Percentiles rank a stretch among this genome's conserved stretches.
Evolutionary conservation across 2,888 invertebrate species (phyloP).

Genomic region (Ormyrus nitidulus): DNA sequence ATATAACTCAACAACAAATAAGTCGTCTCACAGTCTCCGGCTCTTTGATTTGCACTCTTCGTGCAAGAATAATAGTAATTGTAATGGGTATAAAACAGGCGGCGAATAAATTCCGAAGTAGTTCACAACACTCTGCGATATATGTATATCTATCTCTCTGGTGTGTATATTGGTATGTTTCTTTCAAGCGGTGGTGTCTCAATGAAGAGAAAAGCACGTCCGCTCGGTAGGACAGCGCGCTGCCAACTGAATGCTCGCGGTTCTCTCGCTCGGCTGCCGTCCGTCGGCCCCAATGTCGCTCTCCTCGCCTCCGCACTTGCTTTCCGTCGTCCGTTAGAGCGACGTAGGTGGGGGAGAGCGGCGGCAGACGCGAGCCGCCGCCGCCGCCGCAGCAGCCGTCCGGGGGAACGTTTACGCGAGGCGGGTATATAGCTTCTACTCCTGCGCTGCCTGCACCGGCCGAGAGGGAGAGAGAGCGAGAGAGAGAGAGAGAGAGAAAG

Average conservation of each 20-base stretch:
- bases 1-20: too few relatives aligned
- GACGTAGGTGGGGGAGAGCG: slow-evolving; percentile 38
- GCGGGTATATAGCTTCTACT: slow-evolving; percentile 54
- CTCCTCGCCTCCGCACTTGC: slow-evolving; percentile 10
- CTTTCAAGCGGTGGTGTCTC: too few relatives aligned
- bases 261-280: slow-evolving; percentile 37
- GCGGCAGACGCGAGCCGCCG: not conserved
- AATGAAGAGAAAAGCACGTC: slow-evolving; percentile 52
- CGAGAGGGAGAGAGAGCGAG: not conserved
- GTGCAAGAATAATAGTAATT: too few relatives aligned
- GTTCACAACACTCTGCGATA: slow-evolving; percentile 30
- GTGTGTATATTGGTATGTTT: not conserved
- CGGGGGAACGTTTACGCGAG: slow-evolving; percentile 61
- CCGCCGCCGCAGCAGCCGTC: slow-evolving; percentile 14
- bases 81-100: too few relatives aligned
- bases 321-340: slow-evolving; percentile 35
- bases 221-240: slow-evolving; percentile 63
- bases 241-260: slow-evolving; percentile 47
- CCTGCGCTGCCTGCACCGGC: not conserved
- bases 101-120: not conserved
- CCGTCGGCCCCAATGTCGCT: slow-evolving; percentile 48
- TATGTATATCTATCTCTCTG: slow-evolving; percentile 6
- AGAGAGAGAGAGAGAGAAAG: too few relatives aligned
- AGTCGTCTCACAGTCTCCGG: too few relatives aligned
- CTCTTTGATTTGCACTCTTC: too few relatives aligned